Percentiles rank a stretch among this genome's conserved stretches.
phyloP scores from a whole-genome alignment of 1,140 invertebrate species.

The Marisa cornuarietis region DNA sequence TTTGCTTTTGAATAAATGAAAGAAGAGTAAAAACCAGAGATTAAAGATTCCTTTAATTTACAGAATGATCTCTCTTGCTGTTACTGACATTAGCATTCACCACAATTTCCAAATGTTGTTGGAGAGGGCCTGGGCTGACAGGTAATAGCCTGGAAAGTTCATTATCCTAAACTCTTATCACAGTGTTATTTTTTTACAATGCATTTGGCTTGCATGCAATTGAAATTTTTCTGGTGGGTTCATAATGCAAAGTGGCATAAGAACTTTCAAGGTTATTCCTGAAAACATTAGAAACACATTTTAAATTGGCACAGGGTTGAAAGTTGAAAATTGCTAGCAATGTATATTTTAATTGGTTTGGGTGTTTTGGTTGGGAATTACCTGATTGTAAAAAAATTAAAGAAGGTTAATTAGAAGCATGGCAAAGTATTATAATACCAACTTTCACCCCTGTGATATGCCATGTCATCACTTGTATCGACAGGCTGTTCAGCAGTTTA shows the following conservation, averaged over 20 bases:
- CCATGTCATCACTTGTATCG: too few relatives aligned
- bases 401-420: too few relatives aligned
- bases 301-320: conserved; percentile 18
- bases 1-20: too few relatives aligned
- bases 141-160: conserved; percentile 42
- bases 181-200: background rate
- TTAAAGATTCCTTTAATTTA: background rate
- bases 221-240: too few relatives aligned
- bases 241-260: background rate
- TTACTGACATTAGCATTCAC: conserved; percentile 25
- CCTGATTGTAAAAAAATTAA: too few relatives aligned
- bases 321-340: background rate
- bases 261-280: conserved; percentile 37
- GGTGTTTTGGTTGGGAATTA: too few relatives aligned
- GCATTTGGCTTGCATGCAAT: background rate
- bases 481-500: too few relatives aligned
- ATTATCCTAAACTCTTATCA: background rate
- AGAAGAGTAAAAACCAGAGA: too few relatives aligned
- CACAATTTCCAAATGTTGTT: conserved; percentile 33
- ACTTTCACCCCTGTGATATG: too few relatives aligned
- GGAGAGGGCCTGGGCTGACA: conserved; percentile 44
- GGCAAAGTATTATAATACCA: too few relatives aligned
- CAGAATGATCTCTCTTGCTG: conserved; percentile 18
- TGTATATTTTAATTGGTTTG: too few relatives aligned
- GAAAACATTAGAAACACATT: background rate